Base-by-base conservation (phyloP, 2,113 vertebrate species). In the Tringa solitaria region DNA sequence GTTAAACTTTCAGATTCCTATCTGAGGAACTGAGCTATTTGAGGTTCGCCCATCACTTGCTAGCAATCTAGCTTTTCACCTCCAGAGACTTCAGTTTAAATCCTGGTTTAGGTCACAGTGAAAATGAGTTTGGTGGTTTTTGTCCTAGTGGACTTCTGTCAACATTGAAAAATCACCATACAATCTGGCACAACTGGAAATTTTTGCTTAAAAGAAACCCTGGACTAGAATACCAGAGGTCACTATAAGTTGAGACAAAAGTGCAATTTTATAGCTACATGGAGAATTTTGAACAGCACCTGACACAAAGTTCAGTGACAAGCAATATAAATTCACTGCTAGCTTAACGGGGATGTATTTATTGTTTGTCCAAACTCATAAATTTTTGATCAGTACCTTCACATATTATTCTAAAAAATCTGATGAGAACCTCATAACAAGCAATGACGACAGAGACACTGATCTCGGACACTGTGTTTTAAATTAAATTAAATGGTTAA, bases 61-160 rank as follows among this genome's bases (percentile, higher is more conserved):
- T 93, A 56, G 67, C 26, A 89, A 50, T 76, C 82, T 83, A 73
- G 45, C 23, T 96, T 96, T 95, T 90, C 76, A 96, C 72, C 85
- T 93, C 88, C 60, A 77, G 72, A 88, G 87, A 88, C 72, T 80
- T 91, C 57, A 86, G 67, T 72, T 93, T 77, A 93, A 92, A 74
- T 92, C 75, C 92, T 95, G 75, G 85, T 92, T 96, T 94, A 88
- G 87, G 92, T 94, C 83, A 95, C 76, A 89, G 79, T 77, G 88
- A 93, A 94, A 92, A 92, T 50, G 72, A 93, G 33, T 84, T 90
- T 8, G 16, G 90, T 78, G 93, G 90, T 92, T 96, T 95, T 65
- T 76, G 93, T 84, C 92, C 79, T 90, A 56, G 75, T 39, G 79
- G 72, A 95, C 88, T 90, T 95, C 72, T 92, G 64, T 86, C 92